Evolutionary conservation across 2,888 invertebrate species (phyloP).

Genomic region (Ligdia adustata): DNA sequence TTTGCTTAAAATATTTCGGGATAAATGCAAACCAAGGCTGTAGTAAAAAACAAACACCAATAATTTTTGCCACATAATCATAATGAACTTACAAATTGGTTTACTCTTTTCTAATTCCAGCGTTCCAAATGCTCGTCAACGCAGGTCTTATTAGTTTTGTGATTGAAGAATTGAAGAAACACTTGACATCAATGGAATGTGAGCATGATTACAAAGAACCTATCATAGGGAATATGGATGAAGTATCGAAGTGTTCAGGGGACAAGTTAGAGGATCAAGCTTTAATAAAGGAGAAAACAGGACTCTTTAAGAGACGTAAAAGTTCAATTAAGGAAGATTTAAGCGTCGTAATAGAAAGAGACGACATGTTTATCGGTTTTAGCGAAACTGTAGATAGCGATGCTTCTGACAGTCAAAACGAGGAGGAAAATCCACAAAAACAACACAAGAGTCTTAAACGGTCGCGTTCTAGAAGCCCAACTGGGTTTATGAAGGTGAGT

Average conservation of each 20-base stretch:
- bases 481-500: slow-evolving; percentile 57
- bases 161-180: slow-evolving; percentile 67
- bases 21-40: no score
- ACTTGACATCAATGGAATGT: slow-evolving; percentile 68
- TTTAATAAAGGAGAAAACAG: slow-evolving; percentile 22
- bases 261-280: slow-evolving; percentile 10
- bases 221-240: background rate
- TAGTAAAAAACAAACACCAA: no score
- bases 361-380: slow-evolving; percentile 78
- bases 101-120: slow-evolving; percentile 52
- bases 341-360: slow-evolving; percentile 75
- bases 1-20: no score
- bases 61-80: no score
- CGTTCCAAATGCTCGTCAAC: slow-evolving; percentile 75
- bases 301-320: slow-evolving; percentile 58
- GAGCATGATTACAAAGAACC: slow-evolving; percentile 62
- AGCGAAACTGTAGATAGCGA: slow-evolving; percentile 71
- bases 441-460: slow-evolving; percentile 60
- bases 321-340: slow-evolving; percentile 60
- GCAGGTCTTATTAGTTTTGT: slow-evolving; percentile 72
- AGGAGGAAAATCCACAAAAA: slow-evolving; percentile 50
- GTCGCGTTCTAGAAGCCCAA: slow-evolving; percentile 59
- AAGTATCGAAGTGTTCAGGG: background rate
- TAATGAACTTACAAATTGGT: no score
- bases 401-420: slow-evolving; percentile 65